Conservation (phyloP, 30 jellyfish, hydroid and myxozoan genomes). For the Cassiopea xamachana region DNA sequence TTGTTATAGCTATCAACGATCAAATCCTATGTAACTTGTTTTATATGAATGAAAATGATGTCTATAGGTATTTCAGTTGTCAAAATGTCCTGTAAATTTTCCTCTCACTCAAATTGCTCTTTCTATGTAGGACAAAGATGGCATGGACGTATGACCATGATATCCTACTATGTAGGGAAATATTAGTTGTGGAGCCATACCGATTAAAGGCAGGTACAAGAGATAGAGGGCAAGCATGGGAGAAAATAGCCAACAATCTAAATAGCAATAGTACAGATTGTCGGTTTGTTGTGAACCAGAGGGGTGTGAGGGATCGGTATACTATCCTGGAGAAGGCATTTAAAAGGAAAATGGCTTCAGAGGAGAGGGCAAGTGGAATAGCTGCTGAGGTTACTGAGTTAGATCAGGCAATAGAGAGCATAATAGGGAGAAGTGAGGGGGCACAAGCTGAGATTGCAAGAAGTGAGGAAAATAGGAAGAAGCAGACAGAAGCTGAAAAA, state of each 20-base stretch:
- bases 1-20: no score
- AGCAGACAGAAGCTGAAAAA: no score
- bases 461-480: no score
- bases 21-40: not conserved
- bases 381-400: constrained; percentile 7
- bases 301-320: no score
- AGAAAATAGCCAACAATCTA: not conserved
- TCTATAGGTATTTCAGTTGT: not conserved
- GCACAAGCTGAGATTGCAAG: constrained; percentile 17
- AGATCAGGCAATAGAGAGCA: not conserved
- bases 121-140: not conserved
- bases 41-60: not conserved
- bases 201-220: not conserved
- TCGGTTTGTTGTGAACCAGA: not conserved
- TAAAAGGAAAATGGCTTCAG: not conserved
- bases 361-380: constrained; percentile 38
- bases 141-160: not conserved
- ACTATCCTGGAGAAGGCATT: no score
- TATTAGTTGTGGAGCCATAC: not conserved
- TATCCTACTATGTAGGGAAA: not conserved
- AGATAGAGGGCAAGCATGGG: no score
- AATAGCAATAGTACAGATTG: not conserved
- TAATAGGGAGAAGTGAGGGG: not conserved
- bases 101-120: not conserved
- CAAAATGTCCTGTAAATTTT: not conserved